A percentile compares a stretch with the other conserved stretches of the same genome.
Evolutionary conservation across 2,888 invertebrate species (phyloP).

Genomic region (Sminthurinus aureus): DNA sequence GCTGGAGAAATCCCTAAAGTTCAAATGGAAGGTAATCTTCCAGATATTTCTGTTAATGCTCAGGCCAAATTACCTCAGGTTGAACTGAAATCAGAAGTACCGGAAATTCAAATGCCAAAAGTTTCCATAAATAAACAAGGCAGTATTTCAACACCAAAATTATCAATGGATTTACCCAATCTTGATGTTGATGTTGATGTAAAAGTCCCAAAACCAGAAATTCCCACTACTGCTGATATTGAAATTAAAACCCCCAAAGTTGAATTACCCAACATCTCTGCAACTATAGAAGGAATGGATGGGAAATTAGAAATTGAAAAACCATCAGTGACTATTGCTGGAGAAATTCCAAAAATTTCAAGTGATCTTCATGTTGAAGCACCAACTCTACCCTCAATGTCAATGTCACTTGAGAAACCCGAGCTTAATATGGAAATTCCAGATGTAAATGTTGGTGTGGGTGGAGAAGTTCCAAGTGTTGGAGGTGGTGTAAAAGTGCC

Average conservation of each 20-base stretch:
- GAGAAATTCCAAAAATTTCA: background rate
- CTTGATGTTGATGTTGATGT: background rate
- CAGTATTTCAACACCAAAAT: background rate
- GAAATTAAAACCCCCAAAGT: background rate
- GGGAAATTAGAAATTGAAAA: background rate
- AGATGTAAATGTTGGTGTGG: background rate
- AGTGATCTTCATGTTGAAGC: background rate
- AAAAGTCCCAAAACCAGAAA: background rate
- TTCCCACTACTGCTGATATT: background rate
- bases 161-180: background rate
- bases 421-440: slow-evolving; percentile 2
- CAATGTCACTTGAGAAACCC: background rate
- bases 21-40: background rate
- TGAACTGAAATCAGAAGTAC: background rate
- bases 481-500: background rate
- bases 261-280: background rate
- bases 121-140: background rate
- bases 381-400: background rate
- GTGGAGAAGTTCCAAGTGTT: slow-evolving; percentile 10
- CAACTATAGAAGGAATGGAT: background rate
- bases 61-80: background rate
- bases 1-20: background rate
- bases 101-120: background rate
- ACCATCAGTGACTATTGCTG: background rate
- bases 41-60: background rate